Evolutionary conservation across 1,140 invertebrate species (phyloP).

Genomic region (Drosophila yakuba): DNA sequence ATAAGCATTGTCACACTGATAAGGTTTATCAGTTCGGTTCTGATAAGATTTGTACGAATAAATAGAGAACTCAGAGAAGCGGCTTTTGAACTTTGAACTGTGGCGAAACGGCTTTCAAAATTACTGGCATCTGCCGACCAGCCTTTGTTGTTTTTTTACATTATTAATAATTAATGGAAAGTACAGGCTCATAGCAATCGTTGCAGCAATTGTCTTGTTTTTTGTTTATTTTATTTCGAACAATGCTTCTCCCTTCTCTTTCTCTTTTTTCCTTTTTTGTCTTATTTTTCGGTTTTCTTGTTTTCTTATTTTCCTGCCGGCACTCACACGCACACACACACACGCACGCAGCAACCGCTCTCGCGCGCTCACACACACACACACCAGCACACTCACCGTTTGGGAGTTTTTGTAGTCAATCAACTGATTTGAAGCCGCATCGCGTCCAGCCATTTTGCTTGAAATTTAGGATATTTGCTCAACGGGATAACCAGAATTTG

Average conservation of each 20-base stretch:
- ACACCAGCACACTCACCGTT: constrained; percentile 85
- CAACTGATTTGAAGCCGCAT: constrained; percentile 89
- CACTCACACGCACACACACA: constrained; percentile 84
- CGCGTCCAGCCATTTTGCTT: constrained; percentile 86
- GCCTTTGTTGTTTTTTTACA: constrained; percentile 8
- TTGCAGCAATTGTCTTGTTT: constrained; percentile 16
- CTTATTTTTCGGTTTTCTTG: no score
- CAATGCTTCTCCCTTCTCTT: constrained; percentile 22
- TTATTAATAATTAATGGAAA: constrained; percentile 8
- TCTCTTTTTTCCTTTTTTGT: neutral
- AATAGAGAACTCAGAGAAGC: neutral
- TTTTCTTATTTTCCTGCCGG: constrained; percentile 28
- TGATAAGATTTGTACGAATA: constrained; percentile 29
- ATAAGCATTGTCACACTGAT: constrained; percentile 14
- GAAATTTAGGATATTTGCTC: constrained; percentile 30
- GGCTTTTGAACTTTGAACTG: constrained; percentile 44
- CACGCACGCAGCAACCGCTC: neutral
- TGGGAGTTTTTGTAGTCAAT: constrained; percentile 87
- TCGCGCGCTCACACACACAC: neutral
- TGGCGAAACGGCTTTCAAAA: constrained; percentile 7
- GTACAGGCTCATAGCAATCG: constrained; percentile 36
- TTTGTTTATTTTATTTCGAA: constrained; percentile 42
- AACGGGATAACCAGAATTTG: constrained; percentile 61
- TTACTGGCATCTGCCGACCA: constrained; percentile 1
- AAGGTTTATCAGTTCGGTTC: constrained; percentile 20